Evolutionary conservation across 2,888 invertebrate genomes (phyloP), one percentile per base, ranked within the genome.

Genomic region (Podabrus alpinus): DNA sequence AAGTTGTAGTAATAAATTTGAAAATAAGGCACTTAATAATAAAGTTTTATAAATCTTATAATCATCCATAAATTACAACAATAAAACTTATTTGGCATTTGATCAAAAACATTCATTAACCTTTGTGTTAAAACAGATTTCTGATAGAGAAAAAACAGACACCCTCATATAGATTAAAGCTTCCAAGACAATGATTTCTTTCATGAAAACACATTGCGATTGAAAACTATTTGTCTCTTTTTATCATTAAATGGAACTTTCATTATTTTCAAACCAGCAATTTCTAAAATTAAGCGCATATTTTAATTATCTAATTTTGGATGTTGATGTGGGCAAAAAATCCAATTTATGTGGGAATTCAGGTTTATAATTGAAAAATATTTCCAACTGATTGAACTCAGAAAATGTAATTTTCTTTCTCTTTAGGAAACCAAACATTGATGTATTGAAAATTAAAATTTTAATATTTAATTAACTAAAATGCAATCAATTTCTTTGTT

Each of bases 81-180:
- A 45, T 73, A 77, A 76, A 78, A 78, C 71, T 72, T 45, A 45
- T 45, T 45, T 45, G 59, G 69, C 70, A 69, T 78, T 77, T 75
- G 75, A 78, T 77, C 77, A 75, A 71, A 66, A 79, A 74, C 77
- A 77, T 72, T 77, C 75, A 59, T 77, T 74, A 71, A 68, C 67
- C 74, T 72, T 77, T 73, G 74, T 77, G 68, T 73, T 71, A 66
- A 72, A 77, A 73, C 72, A 74, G 70, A 76, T 61, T 71, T 59
- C 70, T 69, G 76, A 72, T 71, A 67, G 72, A 72, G 66, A 66
- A 66, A 67, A 61, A 79, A 74, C 77, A 79, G 77, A 62, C 76
- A 64, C 25, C 68, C 73, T 68, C 68, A 71, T 69, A 73, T 72
- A 72, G 71, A 72, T 72, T 72, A 72, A 67, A 67, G 60, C 60